Base-by-base conservation (phyloP, 37 sponge, comb jelly and placozoan genomes). In the Corticium candelabrum region DNA sequence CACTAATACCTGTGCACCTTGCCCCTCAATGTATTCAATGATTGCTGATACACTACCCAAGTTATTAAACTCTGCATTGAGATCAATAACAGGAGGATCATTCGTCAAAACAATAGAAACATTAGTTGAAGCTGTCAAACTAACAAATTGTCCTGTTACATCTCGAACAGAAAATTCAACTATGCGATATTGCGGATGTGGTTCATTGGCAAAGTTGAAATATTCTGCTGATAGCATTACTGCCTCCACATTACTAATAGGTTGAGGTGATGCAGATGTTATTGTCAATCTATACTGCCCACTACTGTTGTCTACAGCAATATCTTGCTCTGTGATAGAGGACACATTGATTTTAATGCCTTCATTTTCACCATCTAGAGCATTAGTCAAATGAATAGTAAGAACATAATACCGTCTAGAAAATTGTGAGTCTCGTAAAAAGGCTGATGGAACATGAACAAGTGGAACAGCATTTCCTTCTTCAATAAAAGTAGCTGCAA, bases 121-220 rank as follows among this genome's bases (percentile, higher is more conserved):
- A 31, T 43, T 33, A 38, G 85, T 75, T 3, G 34, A 1, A 15
- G 91, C 95, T 30, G 82, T 35, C 7, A 39, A 38, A 68, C 91
- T 90, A 39, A 69, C 68, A 56, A 88, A 90, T 4, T 56, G 41
- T n/a, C 71, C 85, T 34, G 84, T 57, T 2, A 39, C 31, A 74
- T 94, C 95, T 31, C 29, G 38, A 2, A 78, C 80, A 1, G 32
- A 2, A 34, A 90, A 78, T n/a, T 81, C 81, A 0, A 95, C 80
- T 0, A 38, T 81, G 0, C 96, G 75, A 36, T 39, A 57, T 2
- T 39, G 67, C 0, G 89, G 90, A 30, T 41, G n/a, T 38, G 90
- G 73, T 77, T 92, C 92, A 41, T 89, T 90, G 3, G 89, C 96
- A 81, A 43, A 40, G 75, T 91, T 89, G 76, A 62, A 89, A 69